Percentiles rank a stretch among this genome's conserved stretches.
These are phyloP conservation scores for Azorinus chamasolen DNA, from an alignment of 2,888 invertebrate species.

Conservation along the genomic window DNA sequence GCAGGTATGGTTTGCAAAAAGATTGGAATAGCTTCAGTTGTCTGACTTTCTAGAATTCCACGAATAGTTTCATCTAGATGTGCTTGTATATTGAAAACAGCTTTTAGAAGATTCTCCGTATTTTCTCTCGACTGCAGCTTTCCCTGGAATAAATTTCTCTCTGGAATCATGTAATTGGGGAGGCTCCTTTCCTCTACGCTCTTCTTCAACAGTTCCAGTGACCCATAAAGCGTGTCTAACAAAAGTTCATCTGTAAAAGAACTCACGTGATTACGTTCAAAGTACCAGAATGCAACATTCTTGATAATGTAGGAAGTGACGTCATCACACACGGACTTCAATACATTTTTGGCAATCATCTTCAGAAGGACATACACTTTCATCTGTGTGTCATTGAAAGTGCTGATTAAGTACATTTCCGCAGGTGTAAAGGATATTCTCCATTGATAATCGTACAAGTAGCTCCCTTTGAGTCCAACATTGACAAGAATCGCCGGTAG, in stretches of 20 bases:
- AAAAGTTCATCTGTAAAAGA: not conserved
- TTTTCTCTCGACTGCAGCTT: not conserved
- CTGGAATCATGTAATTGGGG: conserved; percentile 18
- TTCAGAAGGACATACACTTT: conserved; percentile 22
- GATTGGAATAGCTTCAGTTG: too few species aligned
- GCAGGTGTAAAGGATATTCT: conserved; percentile 28
- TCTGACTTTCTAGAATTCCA: too few species aligned
- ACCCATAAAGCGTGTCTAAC: conserved; percentile 4
- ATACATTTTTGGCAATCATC: conserved; percentile 10
- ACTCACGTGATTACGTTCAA: not conserved
- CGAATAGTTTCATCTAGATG: too few species aligned
- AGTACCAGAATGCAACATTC: conserved; percentile 22
- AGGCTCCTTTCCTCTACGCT: conserved; percentile 1
- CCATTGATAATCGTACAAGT: conserved; percentile 18
- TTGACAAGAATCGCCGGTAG: conserved; percentile 16
- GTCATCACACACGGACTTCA: not conserved
- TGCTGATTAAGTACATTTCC: conserved; percentile 12
- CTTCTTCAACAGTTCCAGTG: not conserved
- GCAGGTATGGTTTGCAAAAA: too few species aligned
- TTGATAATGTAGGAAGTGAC: conserved; percentile 31
- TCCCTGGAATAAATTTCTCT: conserved; percentile 17
- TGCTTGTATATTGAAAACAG: too few species aligned
- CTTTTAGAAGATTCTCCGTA: too few species aligned
- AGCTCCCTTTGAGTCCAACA: conserved; percentile 8
- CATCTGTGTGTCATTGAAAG: conserved; percentile 27